Evolutionary conservation across 2,888 invertebrate species (phyloP), one percentile per base, ranked within the genome.

Genomic region (Coenonympha arcania): DNA sequence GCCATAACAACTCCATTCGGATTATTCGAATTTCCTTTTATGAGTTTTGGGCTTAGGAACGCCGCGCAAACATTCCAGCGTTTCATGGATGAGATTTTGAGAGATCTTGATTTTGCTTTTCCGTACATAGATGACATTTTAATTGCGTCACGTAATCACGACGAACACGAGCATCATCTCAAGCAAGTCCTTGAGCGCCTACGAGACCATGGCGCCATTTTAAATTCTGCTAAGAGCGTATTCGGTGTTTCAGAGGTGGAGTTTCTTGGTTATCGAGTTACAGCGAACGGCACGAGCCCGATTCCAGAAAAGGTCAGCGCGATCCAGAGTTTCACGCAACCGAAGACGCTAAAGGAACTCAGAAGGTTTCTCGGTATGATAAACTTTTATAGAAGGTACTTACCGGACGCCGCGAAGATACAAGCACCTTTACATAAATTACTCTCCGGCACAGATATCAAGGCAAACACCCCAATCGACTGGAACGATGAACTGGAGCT

Each of bases 341-440:
- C 61, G 0, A 55, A 55, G 30, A 60, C 57, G 0, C 49, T 60
- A 0, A 50, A 37, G 15, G 50, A 53, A 4, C 40, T 61, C 2
- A 34, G 61, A 11, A 22, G 56, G 9, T 60, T 57, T 19, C 28
- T 62, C 2, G 58, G 60, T 1, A 59, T 62, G 55, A 4, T 59
- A 3, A 62, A 60, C 18, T 60, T 55, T 48, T 60, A 60, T 22
- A 28, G 71, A 0, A 42, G 65, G 4, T 71, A 62, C 44, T 55
- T 74, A 1, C 66, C 62, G 6, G 33, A 65, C 1, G 65, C 70
- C 4, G 71, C 74, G 0, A 9, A 55, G 30, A 39, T 53, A 1
- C 70, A 71, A 54, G 16, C 28, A 3, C 26, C 16, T 11, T 57
- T 72, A 2, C 55, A 63, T 34, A 36, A 50, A 24, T 8, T 24